phyloP scores from a whole-genome alignment of 2,888 invertebrate species.

The Chloromyia formosa region DNA sequence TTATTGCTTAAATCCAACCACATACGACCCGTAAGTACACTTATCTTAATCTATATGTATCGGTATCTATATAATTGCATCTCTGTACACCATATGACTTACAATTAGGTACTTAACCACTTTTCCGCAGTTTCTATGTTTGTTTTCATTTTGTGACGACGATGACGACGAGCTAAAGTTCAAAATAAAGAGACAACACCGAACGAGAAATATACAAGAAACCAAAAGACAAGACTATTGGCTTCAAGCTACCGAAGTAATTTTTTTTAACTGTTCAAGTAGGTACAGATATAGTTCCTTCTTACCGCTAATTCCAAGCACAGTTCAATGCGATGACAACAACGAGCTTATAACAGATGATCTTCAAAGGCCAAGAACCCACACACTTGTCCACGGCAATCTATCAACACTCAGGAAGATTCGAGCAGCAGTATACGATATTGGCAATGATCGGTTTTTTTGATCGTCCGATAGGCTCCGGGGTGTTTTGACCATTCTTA shows the following conservation, averaged over 20 bases:
- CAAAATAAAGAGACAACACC: too few species aligned
- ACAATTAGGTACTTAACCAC: constrained; percentile 41
- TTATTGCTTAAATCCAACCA: too few species aligned
- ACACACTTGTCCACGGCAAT: constrained; percentile 23
- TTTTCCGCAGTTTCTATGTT: constrained; percentile 40
- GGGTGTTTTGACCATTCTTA: constrained; percentile 31
- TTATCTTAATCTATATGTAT: constrained; percentile 1
- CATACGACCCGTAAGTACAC: too few species aligned
- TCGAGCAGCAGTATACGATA: background rate
- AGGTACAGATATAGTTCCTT: background rate
- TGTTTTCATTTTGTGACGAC: constrained; percentile 29
- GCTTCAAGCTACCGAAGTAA: background rate
- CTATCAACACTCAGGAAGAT: constrained; percentile 15
- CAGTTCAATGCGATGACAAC: background rate
- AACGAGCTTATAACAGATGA: background rate
- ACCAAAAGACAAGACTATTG: background rate
- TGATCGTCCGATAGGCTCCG: background rate
- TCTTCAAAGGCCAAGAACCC: constrained; percentile 38
- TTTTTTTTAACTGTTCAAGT: constrained; percentile 27
- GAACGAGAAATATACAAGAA: background rate
- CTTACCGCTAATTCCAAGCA: background rate
- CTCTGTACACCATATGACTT: constrained; percentile 32
- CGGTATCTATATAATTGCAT: constrained; percentile 20
- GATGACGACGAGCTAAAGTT: too few species aligned
- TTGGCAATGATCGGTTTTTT: background rate